Conservation (phyloP, 1,140 invertebrate species). For the Leptoteleia sp. region DNA sequence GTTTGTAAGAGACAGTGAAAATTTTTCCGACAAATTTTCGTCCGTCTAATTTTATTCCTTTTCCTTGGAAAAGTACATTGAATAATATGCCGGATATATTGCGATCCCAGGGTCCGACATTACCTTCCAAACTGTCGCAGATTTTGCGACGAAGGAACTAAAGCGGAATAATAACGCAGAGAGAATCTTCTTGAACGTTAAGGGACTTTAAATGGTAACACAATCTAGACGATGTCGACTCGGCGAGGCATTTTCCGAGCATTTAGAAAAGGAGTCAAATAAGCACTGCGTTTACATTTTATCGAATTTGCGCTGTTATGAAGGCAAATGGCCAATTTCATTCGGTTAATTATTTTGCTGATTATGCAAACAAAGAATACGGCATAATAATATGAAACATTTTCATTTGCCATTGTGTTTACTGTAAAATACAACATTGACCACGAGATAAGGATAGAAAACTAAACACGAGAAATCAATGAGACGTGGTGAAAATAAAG, state of each 20-base stretch:
- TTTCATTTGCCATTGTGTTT: no score
- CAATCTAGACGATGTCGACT: slow-evolving; percentile 30
- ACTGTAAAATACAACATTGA: no score
- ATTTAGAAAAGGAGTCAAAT: slow-evolving; percentile 26
- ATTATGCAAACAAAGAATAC: slow-evolving; percentile 1
- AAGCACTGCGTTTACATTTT: slow-evolving; percentile 19
- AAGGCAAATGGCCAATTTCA: background rate
- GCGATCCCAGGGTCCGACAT: slow-evolving; percentile 8
- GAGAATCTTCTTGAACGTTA: slow-evolving; percentile 33
- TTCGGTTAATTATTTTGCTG: background rate
- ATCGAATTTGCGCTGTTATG: slow-evolving; percentile 1
- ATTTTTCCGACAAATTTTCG: background rate
- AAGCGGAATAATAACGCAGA: slow-evolving; percentile 43
- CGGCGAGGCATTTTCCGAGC: slow-evolving; percentile 3
- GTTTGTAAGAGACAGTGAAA: slow-evolving; percentile 2
- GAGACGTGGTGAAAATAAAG: no score
- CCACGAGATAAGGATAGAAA: background rate
- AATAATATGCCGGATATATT: slow-evolving; percentile 23
- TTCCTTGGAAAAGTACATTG: slow-evolving; percentile 16
- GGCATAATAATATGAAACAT: no score
- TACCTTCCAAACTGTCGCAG: slow-evolving; percentile 32
- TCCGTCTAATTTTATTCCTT: background rate
- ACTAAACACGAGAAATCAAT: no score
- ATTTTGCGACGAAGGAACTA: slow-evolving; percentile 36
- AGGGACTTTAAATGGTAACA: slow-evolving; percentile 47